Percentiles rank a stretch among this genome's conserved stretches.
phyloP scores from a whole-genome alignment of 2,888 invertebrate species.

The Callimorpha dominula region DNA sequence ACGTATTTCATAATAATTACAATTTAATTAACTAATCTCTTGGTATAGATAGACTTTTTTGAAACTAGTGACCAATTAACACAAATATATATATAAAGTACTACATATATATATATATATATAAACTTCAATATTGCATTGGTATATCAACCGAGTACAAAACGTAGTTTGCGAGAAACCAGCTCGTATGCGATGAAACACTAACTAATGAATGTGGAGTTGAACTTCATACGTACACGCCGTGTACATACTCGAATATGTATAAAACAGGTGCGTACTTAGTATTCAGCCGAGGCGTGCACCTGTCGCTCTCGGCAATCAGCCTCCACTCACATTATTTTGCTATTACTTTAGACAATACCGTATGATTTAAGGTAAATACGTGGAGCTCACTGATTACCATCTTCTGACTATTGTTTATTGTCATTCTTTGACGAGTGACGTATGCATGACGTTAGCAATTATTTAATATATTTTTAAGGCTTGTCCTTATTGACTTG shows the following conservation, averaged over 20 bases:
- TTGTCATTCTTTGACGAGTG: constrained; percentile 18
- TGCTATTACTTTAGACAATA: constrained; percentile 72
- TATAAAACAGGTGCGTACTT: constrained; percentile 57
- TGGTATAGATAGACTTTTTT: too few relatives aligned
- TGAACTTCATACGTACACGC: constrained; percentile 50
- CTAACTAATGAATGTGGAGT: constrained; percentile 64
- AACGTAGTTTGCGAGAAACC: constrained; percentile 48
- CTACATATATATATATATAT: too few relatives aligned
- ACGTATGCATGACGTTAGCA: background rate
- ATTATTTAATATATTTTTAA: background rate
- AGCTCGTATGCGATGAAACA: constrained; percentile 58
- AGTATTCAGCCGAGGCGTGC: constrained; percentile 69
- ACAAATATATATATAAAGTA: too few relatives aligned
- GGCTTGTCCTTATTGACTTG: too few relatives aligned
- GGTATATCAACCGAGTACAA: constrained; percentile 15
- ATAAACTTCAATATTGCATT: too few relatives aligned
- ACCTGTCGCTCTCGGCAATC: constrained; percentile 72
- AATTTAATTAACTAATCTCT: too few relatives aligned
- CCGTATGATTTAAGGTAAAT: constrained; percentile 65
- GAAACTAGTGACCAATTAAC: too few relatives aligned
- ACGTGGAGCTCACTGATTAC: constrained; percentile 56
- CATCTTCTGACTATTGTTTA: constrained; percentile 33
- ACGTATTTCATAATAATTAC: too few relatives aligned
- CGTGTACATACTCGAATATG: constrained; percentile 25
- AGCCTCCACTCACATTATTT: constrained; percentile 71